phyloP scores from a whole-genome alignment of 2,888 invertebrate genomes.

The Calliopum simillimum region DNA sequence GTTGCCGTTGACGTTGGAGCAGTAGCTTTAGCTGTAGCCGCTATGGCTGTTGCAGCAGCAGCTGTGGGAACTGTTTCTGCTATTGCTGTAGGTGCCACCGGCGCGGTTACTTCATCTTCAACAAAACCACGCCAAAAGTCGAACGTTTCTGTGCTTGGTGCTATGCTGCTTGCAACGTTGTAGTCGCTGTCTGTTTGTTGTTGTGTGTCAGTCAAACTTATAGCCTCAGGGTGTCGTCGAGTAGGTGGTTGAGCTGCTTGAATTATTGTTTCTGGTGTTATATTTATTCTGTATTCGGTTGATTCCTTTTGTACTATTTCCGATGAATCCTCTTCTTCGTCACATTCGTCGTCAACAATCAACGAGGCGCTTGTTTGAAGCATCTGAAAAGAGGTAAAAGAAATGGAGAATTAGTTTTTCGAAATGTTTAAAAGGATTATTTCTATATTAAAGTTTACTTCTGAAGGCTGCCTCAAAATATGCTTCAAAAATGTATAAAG shows the following conservation, averaged over 20 bases:
- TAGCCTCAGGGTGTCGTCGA: background rate
- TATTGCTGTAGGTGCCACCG: background rate
- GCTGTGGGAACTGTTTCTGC: background rate
- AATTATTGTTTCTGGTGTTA: background rate
- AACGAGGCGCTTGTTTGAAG: constrained; percentile 65
- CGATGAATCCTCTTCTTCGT: constrained; percentile 30
- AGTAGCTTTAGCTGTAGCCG: background rate
- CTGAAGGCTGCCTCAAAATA: constrained; percentile 3
- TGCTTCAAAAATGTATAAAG: background rate
- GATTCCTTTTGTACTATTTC: constrained; percentile 21
- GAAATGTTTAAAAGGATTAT: background rate
- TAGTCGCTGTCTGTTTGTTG: background rate
- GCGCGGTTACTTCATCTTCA: constrained; percentile 48
- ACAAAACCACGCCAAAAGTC: constrained; percentile 65
- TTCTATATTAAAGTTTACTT: constrained; percentile 17
- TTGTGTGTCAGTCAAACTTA: background rate
- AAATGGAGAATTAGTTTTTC: background rate
- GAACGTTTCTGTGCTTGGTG: background rate
- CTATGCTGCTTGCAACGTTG: background rate
- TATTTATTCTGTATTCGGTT: constrained; percentile 35
- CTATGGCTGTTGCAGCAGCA: constrained; percentile 3
- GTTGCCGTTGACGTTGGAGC: constrained; percentile 6
- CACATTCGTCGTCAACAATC: constrained; percentile 42
- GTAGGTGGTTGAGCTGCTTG: background rate
- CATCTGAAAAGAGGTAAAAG: constrained; percentile 50